Evolutionary conservation across 1,140 invertebrate species (phyloP), one percentile per base, ranked within the genome.

Genomic region (Cotesia vestalis): DNA sequence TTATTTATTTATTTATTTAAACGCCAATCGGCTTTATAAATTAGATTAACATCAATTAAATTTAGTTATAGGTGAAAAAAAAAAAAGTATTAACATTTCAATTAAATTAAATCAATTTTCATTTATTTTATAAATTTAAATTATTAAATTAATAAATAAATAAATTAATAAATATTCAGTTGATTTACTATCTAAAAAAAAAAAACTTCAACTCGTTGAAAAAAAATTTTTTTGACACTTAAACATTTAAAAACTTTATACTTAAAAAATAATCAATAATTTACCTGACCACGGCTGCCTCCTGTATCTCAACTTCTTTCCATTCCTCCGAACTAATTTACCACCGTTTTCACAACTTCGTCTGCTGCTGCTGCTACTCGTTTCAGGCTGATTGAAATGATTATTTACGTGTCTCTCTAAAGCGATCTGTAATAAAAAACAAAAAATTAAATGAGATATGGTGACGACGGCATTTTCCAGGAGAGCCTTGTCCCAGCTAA

Each of bases 371-470:
- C 84, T 89, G 68, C 88, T 89, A 78, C 91, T 91, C 61, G 89
- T 90, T 74, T 89, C 87, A 60, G 88, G 85, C 66, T 88, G 89
- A 84, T 89, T 93, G 85, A 98, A 98, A 83, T 98, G 97, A 78
- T 93, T 91, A 86, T 98, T 98, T 9, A 98, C 96, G 80, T 98
- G 97, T 77, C 95, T 91, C 82, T 97, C 94, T 69, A 98, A 87
- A 60, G 94, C 91, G 75, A 90, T 90, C 94, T 96, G 86, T 90
- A 78, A 35, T 8, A 53, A 79, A 75, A 20, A 46, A 66, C 66
- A 4, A n/a, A 73, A 40, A n/a, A 4, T 57, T 1, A 12, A 52
- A 79, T 76, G 80, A 62, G 57, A 53, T 38, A 55, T n/a, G 5
- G 17, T 40, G 71, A 52, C 60, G 4, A 17, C 38, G 69, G 74